Conservation (phyloP, 1,140 invertebrate genomes). For the Bombus turneri region DNA sequence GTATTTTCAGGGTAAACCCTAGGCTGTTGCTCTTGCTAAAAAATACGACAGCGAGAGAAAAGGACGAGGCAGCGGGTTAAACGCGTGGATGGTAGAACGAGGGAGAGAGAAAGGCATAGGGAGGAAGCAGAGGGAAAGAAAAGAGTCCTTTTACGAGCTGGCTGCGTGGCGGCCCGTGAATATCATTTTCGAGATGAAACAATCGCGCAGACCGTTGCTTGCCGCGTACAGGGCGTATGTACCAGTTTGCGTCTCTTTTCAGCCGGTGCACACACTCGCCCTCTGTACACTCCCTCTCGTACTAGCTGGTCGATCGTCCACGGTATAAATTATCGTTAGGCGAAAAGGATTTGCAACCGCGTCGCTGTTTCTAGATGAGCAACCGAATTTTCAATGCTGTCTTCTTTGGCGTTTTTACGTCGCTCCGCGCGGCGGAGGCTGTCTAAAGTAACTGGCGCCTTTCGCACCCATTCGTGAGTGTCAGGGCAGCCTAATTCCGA, state of each 20-base stretch:
- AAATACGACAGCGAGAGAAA: constrained; percentile 36
- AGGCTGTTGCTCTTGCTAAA: constrained; percentile 52
- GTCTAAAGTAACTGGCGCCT: too few relatives aligned
- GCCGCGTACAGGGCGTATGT: constrained; percentile 10
- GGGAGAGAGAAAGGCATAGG: background rate
- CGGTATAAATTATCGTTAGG: constrained; percentile 23
- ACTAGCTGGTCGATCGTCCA: background rate
- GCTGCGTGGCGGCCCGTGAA: constrained; percentile 50
- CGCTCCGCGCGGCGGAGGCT: too few relatives aligned
- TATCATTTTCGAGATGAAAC: constrained; percentile 72
- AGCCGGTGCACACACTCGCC: background rate
- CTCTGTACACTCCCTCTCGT: background rate
- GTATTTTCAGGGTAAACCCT: constrained; percentile 64
- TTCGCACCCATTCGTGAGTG: too few relatives aligned
- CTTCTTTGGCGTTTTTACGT: background rate
- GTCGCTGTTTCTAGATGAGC: background rate
- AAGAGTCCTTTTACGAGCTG: constrained; percentile 29
- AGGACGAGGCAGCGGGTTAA: background rate
- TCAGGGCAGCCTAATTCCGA: too few relatives aligned
- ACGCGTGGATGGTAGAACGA: background rate
- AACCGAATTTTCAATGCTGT: background rate
- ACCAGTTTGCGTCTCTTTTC: constrained; percentile 39
- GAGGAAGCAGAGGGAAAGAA: background rate
- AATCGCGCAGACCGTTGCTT: constrained; percentile 50
- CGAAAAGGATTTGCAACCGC: background rate